Percentiles rank a stretch among this genome's conserved stretches.
phyloP scores from a whole-genome alignment of 2,113 vertebrate genomes.

The Alectura lathami region DNA sequence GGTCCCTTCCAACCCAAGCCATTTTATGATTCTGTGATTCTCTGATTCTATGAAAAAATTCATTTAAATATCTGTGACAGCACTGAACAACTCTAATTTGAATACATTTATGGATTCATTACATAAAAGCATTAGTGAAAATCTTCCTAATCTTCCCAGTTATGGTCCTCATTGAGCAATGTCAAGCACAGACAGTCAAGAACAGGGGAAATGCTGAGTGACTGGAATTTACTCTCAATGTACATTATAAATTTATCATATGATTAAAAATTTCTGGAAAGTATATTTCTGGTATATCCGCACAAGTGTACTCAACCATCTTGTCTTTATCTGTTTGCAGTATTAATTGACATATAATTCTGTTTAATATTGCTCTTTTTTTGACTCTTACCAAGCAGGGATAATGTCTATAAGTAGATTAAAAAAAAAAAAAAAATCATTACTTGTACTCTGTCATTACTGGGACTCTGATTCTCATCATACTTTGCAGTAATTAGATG shows the following conservation, averaged over 20 bases:
- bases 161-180: neutral
- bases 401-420: neutral
- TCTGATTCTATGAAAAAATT: too few relatives aligned
- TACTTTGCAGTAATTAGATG: neutral
- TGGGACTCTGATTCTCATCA: neutral
- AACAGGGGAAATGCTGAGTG: neutral
- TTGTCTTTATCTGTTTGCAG: neutral
- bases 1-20: too few relatives aligned
- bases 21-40: too few relatives aligned
- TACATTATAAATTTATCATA: neutral
- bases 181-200: neutral
- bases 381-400: neutral
- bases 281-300: neutral
- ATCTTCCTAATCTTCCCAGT: neutral
- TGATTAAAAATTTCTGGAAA: neutral
- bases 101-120: neutral
- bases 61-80: neutral
- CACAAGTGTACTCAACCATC: neutral
- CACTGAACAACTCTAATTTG: neutral
- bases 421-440: neutral
- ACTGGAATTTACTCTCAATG: neutral
- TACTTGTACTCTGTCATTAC: too few relatives aligned
- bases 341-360: neutral
- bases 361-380: neutral
- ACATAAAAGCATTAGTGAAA: neutral